Base-by-base conservation (phyloP, 1,140 invertebrate genomes). In the Drosophila cardini region DNA sequence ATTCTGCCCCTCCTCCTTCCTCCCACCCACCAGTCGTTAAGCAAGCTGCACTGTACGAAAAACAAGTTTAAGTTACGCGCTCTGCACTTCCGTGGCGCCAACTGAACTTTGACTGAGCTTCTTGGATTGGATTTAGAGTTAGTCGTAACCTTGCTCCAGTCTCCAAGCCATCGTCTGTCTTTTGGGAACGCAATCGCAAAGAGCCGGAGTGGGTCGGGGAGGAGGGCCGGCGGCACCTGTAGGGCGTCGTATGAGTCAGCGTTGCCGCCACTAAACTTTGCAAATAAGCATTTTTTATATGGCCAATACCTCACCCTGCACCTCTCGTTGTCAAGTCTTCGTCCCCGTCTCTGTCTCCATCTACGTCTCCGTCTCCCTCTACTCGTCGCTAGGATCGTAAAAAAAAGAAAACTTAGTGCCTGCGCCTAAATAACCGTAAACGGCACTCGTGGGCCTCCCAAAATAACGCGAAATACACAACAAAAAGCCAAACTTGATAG, bases 211-310 rank as follows among this genome's bases (percentile, higher is more conserved):
- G 10, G 4, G 4, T 11, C 1, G n/a, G 26, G 18, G 34, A 3
- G 21, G 45, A 7, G 8, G 10, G 34, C 10, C 50, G 36, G 16
- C 42, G 58, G 64, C 82, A 87, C 83, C 84, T 86, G 83, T 87
- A 79, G 84, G 72, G 67, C 78, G 58, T 74, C 57, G 74, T 45
- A 87, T 86, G 79, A 86, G 79, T 86, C 83, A 89, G 84, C 68
- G 53, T 42, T 73, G 79, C 79, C 79, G 83, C 80, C 83, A 83
- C 79, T 76, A 87, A 87, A 87, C 80, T 87, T 87, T 87, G 48
- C 84, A 87, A 87, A 87, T 87, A 87, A 87, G 83, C 86, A 89
- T 87, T 83, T 87, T 87, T 87, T 87, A 87, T 89, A 76, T 64
- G 62, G 76, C 76, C 72, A 84, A 84, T 84, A 56, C 76, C 36